These are phyloP conservation scores for Empidonax traillii DNA, from an alignment of 2,113 vertebrate genomes.

Conservation along the genomic window DNA sequence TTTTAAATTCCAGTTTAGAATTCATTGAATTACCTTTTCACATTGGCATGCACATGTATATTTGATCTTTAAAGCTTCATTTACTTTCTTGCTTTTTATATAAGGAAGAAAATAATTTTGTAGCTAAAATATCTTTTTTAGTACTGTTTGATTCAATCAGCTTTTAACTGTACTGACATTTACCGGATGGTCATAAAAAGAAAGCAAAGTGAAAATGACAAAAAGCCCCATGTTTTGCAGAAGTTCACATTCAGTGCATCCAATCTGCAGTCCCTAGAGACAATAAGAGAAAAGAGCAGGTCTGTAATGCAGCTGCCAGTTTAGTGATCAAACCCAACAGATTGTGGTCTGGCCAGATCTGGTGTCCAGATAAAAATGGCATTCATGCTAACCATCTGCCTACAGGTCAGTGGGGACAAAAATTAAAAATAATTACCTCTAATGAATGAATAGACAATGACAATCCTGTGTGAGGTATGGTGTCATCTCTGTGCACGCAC, in stretches of 20 bases:
- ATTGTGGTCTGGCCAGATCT: constrained; percentile 66
- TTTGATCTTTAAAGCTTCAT: neutral
- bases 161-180: constrained; percentile 61
- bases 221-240: constrained; percentile 60
- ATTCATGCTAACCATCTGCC: constrained; percentile 82
- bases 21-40: neutral
- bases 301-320: constrained; percentile 67
- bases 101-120: neutral
- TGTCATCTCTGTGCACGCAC: neutral
- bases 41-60: neutral
- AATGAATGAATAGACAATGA: constrained; percentile 78
- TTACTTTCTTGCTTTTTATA: neutral
- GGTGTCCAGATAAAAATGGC: constrained; percentile 78
- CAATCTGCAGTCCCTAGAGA: constrained; percentile 46
- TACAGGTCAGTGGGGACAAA: constrained; percentile 76
- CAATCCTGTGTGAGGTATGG: constrained; percentile 65
- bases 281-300: constrained; percentile 53
- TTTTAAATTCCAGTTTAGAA: neutral
- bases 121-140: constrained; percentile 11
- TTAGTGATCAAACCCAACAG: constrained; percentile 65
- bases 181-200: constrained; percentile 60
- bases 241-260: constrained; percentile 70
- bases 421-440: constrained; percentile 79
- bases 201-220: constrained; percentile 62
- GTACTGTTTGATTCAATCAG: constrained; percentile 40